Conservation (phyloP, 2,113 vertebrate genomes). For the Neoarius graeffei region DNA sequence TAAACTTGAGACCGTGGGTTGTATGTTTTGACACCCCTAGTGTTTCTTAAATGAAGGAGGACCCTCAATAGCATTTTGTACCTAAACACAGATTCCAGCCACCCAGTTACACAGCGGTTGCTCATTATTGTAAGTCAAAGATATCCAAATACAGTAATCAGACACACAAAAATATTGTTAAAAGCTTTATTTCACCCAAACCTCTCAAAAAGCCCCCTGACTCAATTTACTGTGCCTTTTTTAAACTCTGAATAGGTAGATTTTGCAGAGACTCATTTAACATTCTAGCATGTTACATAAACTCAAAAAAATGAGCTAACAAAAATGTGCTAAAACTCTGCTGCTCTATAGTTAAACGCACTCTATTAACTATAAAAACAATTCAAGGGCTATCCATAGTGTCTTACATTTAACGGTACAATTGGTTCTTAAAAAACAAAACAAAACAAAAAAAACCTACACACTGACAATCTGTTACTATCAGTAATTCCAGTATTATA, state of each 20-base stretch:
- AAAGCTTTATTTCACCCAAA: constrained; percentile 53
- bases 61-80: background rate
- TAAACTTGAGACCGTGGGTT: background rate
- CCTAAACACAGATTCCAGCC: background rate
- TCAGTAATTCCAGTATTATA: constrained; percentile 66
- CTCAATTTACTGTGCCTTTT: constrained; percentile 33
- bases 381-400: constrained; percentile 68
- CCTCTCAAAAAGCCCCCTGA: constrained; percentile 45
- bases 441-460: constrained; percentile 57
- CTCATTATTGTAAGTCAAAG: background rate
- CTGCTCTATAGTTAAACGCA: constrained; percentile 50
- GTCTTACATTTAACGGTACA: constrained; percentile 68
- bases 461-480: constrained; percentile 62
- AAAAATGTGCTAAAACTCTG: constrained; percentile 48
- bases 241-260: constrained; percentile 51
- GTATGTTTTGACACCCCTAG: background rate
- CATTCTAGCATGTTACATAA: constrained; percentile 47
- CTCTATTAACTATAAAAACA: constrained; percentile 43
- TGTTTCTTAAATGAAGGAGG: background rate
- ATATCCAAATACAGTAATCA: background rate
- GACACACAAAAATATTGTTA: background rate
- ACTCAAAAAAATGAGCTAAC: constrained; percentile 55
- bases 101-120: background rate
- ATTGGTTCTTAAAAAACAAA: constrained; percentile 59
- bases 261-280: constrained; percentile 36